Percentiles rank a stretch among this genome's conserved stretches.
Conservation (phyloP, 2,888 invertebrate genomes). For the Meloe dianella region DNA sequence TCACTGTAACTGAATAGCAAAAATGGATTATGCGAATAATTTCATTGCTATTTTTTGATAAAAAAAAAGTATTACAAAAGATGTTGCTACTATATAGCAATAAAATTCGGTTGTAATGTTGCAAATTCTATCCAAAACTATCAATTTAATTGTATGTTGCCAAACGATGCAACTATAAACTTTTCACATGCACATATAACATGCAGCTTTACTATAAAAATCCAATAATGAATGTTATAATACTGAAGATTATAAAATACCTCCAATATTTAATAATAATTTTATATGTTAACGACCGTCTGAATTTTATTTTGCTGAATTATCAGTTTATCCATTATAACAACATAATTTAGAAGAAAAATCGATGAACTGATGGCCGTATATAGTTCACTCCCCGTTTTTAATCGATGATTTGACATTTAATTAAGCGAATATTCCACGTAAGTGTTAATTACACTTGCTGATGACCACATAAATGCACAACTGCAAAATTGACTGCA, state of each 20-base stretch:
- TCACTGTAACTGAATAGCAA: too few species aligned
- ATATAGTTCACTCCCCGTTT: neutral
- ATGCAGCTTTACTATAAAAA: neutral
- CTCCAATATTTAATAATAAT: too few species aligned
- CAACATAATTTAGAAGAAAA: neutral
- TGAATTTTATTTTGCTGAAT: too few species aligned
- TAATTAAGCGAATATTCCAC: constrained; percentile 3
- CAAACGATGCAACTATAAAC: neutral
- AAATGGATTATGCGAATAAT: too few species aligned
- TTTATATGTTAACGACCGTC: too few species aligned
- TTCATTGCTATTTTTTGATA: neutral
- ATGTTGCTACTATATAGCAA: neutral
- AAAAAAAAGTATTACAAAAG: neutral
- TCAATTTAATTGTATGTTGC: neutral
- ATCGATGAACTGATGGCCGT: too few species aligned
- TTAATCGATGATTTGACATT: constrained; percentile 1
- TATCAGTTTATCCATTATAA: neutral
- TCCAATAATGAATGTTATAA: neutral
- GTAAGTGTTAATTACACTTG: neutral
- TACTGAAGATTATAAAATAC: neutral
- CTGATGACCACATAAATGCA: neutral
- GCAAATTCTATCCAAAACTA: neutral
- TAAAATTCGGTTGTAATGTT: neutral
- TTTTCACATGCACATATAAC: neutral
- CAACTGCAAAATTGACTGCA: neutral